Conservation (phyloP, 2,888 invertebrate species). For the Trissonchulus latispiculum region DNA sequence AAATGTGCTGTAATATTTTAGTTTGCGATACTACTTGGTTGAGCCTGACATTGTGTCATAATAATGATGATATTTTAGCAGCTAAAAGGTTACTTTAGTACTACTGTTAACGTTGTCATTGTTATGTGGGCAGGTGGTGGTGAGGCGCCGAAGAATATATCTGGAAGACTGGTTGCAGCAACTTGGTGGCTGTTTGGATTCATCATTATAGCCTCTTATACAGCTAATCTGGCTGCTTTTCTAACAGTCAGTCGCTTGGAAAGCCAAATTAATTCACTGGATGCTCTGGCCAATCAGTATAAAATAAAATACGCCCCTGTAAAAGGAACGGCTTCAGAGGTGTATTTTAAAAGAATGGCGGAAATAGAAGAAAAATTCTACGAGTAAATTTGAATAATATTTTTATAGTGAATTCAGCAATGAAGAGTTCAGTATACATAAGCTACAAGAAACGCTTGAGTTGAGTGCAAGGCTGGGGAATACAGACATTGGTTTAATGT, state of each 20-base stretch:
- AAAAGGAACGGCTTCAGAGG: conserved; percentile 74
- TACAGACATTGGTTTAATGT: too few species aligned
- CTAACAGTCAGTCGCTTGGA: conserved; percentile 54
- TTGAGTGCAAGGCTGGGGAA: too few species aligned
- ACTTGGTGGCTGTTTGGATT: conserved; percentile 99
- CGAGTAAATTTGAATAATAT: too few species aligned
- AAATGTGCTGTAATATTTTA: too few species aligned
- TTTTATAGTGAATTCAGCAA: too few species aligned
- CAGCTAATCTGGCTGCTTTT: conserved; percentile 93
- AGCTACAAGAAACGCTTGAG: too few species aligned
- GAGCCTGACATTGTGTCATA: too few species aligned
- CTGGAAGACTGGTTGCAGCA: conserved; percentile 84
- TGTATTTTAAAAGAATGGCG: conserved; percentile 90
- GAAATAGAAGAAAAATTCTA: conserved; percentile 87
- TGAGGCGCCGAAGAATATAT: conserved; percentile 88
- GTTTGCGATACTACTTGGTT: too few species aligned
- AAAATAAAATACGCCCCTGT: conserved; percentile 90
- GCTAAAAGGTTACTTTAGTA: too few species aligned
- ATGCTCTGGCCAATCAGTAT: conserved; percentile 90
- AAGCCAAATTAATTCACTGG: conserved; percentile 51
- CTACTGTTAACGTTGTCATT: too few species aligned
- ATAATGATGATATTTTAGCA: too few species aligned
- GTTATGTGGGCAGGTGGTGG: conserved; percentile 60
- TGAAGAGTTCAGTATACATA: too few species aligned
- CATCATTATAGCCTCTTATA: conserved; percentile 96